A percentile compares a stretch with the other conserved stretches of the same genome.
Conservation (phyloP, 2,113 vertebrate genomes). For the Empidonax alnorum region DNA sequence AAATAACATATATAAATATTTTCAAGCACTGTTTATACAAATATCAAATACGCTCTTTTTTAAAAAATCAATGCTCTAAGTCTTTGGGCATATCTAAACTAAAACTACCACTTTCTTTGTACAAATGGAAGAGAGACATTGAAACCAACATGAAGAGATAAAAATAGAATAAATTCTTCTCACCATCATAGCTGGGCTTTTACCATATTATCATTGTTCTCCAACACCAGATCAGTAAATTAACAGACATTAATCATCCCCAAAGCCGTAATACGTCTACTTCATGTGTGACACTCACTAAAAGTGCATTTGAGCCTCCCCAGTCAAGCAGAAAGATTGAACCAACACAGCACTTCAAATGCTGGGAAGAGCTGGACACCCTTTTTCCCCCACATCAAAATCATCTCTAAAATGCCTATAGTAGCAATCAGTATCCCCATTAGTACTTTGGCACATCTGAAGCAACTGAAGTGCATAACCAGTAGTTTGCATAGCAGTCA, state of each 20-base stretch:
- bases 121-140: background rate
- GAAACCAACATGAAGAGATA: background rate
- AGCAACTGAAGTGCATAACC: background rate
- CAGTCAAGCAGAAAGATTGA: background rate
- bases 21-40: background rate
- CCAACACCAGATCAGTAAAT: background rate
- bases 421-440: background rate
- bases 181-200: background rate
- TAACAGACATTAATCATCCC: background rate
- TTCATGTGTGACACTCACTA: background rate
- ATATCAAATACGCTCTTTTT: background rate
- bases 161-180: background rate
- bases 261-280: background rate
- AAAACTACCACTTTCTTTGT: background rate
- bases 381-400: background rate
- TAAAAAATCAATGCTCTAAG: background rate
- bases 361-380: background rate
- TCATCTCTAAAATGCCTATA: background rate
- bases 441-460: background rate
- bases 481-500: background rate
- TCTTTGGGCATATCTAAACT: rapidly evolving
- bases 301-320: background rate
- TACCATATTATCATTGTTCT: background rate
- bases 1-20: background rate
- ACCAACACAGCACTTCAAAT: background rate